A percentile compares a stretch with the other conserved stretches of the same genome.
Evolutionary conservation across 2,888 invertebrate genomes (phyloP).

Genomic region (Cabera pusaria): DNA sequence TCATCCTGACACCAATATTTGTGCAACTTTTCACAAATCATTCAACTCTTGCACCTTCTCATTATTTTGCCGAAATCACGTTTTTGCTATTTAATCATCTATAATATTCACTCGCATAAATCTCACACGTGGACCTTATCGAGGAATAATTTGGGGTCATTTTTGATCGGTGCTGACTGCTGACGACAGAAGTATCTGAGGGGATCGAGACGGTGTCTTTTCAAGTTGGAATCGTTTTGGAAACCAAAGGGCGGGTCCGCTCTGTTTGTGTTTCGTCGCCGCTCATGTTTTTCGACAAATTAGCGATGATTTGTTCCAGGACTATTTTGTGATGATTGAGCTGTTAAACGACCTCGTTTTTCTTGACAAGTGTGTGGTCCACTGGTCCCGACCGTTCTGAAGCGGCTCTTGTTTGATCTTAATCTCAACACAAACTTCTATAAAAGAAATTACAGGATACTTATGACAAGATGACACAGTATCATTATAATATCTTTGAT

Average conservation of each 20-base stretch:
- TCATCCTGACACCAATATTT: constrained; percentile 57
- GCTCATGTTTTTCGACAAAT: constrained; percentile 58
- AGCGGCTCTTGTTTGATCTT: not conserved
- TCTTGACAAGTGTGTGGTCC: constrained; percentile 36
- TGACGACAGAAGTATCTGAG: constrained; percentile 1
- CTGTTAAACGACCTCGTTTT: constrained; percentile 31
- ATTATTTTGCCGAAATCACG: constrained; percentile 55
- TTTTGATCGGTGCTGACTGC: not conserved
- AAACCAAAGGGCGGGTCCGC: constrained; percentile 41
- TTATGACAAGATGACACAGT: no score
- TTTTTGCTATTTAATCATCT: constrained; percentile 8
- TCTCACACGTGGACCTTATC: constrained; percentile 2
- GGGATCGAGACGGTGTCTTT: constrained; percentile 41
- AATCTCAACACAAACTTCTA: no score
- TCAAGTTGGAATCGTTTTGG: constrained; percentile 35
- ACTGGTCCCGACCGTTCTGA: not conserved
- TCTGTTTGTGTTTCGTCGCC: constrained; percentile 51
- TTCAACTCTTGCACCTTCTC: constrained; percentile 50
- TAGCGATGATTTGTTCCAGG: constrained; percentile 56
- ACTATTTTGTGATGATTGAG: constrained; percentile 49
- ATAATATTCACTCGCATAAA: not conserved
- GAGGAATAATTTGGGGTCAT: not conserved
- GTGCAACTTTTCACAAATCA: constrained; percentile 49
- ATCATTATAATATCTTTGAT: no score
- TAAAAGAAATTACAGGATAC: no score